Evolutionary conservation across 2,797 vertebrate genomes (phyloP), one percentile per base, ranked within the genome.

Genomic region (Sebastes wilsoni): DNA sequence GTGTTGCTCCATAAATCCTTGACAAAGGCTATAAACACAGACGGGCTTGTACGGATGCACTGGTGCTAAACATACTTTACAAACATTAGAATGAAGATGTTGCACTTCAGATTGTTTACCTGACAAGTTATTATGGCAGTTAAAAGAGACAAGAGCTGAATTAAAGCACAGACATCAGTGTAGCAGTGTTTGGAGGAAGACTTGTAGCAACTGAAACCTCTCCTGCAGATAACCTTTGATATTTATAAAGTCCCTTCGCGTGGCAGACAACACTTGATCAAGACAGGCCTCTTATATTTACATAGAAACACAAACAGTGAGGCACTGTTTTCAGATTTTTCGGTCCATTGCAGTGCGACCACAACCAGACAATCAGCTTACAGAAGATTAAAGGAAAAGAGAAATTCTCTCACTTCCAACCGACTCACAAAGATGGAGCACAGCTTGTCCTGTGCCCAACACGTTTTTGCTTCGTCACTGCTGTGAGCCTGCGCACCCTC

Each of bases 381-480:
- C 4, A 77, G 42, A 72, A 84, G 83, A 91, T 88, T 86, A 89
- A 82, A 60, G 65, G 16, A 81, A 78, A 79, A 66, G 70, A 79
- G 75, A 80, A 86, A 74, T 32, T 76, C 66, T 77, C 68, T 72
- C 77, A 66, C 82, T 88, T 89, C 66, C 25, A 66, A 66, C 71
- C 14, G 65, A 84, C 77, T 72, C 65, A 38, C 78, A 85, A 86
- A 88, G 89, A 93, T 88, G 81, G 86, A 93, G 92, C 82, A 91
- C 93, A 93, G 89, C 89, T 84, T 83, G 93, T 92, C 88, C 91
- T 87, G 88, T 76, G 77, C 86, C 72, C 23, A 18, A 84, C 88
- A 87, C 79, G 56, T 93, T 95, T 93, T 88, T 95, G 95, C 95
- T 90, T 93, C 46, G 94, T 96, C 95, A 95, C 91, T 91, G 93